Conservation (phyloP, 2,888 invertebrate genomes). For the Steinernema scapterisci region DNA sequence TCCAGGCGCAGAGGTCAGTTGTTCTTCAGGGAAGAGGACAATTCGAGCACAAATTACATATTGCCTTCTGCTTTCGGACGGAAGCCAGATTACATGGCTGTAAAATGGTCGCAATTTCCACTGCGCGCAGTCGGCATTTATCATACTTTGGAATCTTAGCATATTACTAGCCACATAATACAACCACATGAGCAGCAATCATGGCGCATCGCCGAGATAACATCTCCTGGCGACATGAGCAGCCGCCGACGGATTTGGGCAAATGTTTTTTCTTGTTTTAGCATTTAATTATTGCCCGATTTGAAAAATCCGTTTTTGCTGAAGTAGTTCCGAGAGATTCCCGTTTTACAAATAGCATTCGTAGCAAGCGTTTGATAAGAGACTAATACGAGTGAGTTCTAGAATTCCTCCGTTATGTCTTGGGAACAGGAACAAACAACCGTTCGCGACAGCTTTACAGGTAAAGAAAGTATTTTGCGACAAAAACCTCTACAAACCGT, state of each 20-base stretch:
- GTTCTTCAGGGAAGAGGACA: background rate
- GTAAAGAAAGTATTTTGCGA: too few relatives aligned
- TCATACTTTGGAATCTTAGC: constrained; percentile 30
- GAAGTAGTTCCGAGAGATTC: too few relatives aligned
- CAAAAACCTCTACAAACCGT: too few relatives aligned
- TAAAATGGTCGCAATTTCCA: constrained; percentile 25
- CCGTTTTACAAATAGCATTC: too few relatives aligned
- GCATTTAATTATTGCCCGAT: background rate
- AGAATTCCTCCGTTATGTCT: too few relatives aligned
- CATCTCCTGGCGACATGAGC: background rate
- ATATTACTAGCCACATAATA: constrained; percentile 31
- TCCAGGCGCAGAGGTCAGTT: too few relatives aligned
- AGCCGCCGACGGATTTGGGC: background rate
- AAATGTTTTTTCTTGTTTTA: background rate
- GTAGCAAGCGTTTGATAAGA: too few relatives aligned
- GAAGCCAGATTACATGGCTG: constrained; percentile 28
- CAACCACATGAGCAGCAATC: constrained; percentile 28
- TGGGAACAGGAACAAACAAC: too few relatives aligned
- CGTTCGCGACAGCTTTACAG: too few relatives aligned
- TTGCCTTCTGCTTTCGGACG: constrained; percentile 6
- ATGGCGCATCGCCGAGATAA: constrained; percentile 15
- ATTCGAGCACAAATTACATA: constrained; percentile 24
- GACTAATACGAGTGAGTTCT: too few relatives aligned
- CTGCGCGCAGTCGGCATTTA: constrained; percentile 29
- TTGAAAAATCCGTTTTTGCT: too few relatives aligned